These are phyloP conservation scores for Equus przewalskii DNA, from an alignment of 2,113 vertebrate species.

Conservation along the genomic window DNA sequence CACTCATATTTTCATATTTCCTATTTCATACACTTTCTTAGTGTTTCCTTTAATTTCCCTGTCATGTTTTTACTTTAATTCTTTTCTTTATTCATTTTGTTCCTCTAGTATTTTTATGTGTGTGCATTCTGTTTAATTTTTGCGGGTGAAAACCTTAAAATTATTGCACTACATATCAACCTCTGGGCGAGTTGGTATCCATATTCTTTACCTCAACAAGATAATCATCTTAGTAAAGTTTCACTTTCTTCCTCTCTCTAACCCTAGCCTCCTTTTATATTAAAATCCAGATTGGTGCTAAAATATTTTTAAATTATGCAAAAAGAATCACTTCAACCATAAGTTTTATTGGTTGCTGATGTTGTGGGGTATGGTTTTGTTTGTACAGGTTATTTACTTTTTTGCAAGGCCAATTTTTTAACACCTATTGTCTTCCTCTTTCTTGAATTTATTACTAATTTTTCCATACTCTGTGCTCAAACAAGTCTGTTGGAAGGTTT, in stretches of 20 bases:
- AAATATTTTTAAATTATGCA: constrained; percentile 7
- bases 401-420: background rate
- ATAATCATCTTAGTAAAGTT: background rate
- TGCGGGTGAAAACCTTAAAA: background rate
- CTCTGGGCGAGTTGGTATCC: background rate
- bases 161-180: background rate
- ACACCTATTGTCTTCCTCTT: background rate
- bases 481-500: background rate
- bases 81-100: background rate
- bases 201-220: background rate
- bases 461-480: background rate
- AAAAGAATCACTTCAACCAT: background rate
- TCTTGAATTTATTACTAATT: background rate
- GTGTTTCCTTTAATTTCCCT: background rate
- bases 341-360: background rate
- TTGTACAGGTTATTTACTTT: background rate
- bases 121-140: background rate
- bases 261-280: background rate
- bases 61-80: background rate
- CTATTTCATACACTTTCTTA: background rate
- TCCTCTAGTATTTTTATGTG: background rate
- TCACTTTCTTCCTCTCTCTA: background rate
- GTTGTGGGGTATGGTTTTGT: background rate
- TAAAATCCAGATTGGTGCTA: background rate
- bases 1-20: background rate